Evolutionary conservation across 1,140 invertebrate genomes (phyloP).

Genomic region (Drosophila rhopaloa): DNA sequence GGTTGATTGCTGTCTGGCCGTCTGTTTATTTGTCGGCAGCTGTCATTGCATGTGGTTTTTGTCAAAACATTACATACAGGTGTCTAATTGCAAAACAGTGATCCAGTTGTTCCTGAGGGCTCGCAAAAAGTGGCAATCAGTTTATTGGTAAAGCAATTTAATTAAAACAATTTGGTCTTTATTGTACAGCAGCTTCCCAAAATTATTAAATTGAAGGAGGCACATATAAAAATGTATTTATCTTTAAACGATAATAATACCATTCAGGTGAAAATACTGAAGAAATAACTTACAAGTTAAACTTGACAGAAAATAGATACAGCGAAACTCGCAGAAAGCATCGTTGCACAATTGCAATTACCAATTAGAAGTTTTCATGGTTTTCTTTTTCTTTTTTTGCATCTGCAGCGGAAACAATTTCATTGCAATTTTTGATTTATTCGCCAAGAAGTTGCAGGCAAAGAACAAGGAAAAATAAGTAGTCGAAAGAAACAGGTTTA

Average conservation of each 20-base stretch:
- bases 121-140: conserved; percentile 9
- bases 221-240: neutral
- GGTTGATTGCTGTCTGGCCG: conserved; percentile 27
- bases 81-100: conserved; percentile 30
- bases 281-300: conserved; percentile 56
- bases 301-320: neutral
- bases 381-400: conserved; percentile 12
- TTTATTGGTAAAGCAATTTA: neutral
- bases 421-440: conserved; percentile 71
- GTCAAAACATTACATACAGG: conserved; percentile 14
- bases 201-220: neutral
- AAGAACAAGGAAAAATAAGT: neutral
- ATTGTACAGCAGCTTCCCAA: neutral
- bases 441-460: conserved; percentile 23
- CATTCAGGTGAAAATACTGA: conserved; percentile 50
- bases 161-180: conserved; percentile 5
- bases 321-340: neutral
- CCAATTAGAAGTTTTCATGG: conserved; percentile 66
- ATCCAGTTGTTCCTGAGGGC: neutral
- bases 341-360: conserved; percentile 60
- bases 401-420: conserved; percentile 58
- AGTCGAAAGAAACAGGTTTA: neutral
- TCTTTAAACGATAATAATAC: neutral
- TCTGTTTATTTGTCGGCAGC: conserved; percentile 57
- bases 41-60: conserved; percentile 61